Base-by-base conservation (phyloP, 2,113 vertebrate species). In the Setophaga coronata region DNA sequence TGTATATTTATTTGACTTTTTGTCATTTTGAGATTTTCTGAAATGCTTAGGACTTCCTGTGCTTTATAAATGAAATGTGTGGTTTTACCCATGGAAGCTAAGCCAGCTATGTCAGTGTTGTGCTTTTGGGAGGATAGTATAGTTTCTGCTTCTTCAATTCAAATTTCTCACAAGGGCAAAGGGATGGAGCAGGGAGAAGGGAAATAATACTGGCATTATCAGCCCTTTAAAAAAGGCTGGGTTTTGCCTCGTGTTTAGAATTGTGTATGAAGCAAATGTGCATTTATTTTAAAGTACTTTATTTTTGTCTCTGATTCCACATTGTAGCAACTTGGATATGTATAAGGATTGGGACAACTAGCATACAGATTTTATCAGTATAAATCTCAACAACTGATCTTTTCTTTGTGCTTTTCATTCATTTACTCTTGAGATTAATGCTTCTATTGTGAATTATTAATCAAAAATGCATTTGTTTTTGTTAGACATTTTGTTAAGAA, bases 1-100 rank as follows among this genome's bases (percentile, higher is more conserved):
- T 77, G 45, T 81, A 45, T 86, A 83, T 92, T 90, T 93, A 85
- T 87, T 90, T 90, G 54, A 66, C 62, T 93, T 81, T 81, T 58
- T 73, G 71, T 82, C 7, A 36, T n/a, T 90, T 45, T 61, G 64
- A 92, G 71, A 50, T 33, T 83, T 66, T 77, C 26, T 43, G n/a
- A 93, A 93, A 58, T 70, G 42, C 36, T 92, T 42, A 62, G 17
- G 42, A 31, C 38, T 90, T 81, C 21, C 71, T 47, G 1, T 28
- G 47, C 67, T 86, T 90, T 81, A 58, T 72, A 90, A 80, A 88
- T 80, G 60, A 93, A 82, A 64, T 0, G 60, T 77, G 54, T 80
- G 71, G 21, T 83, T 57, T 74, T 81, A 61, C 11, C 14, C 12
- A n/a, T 3, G 1, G 20, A 50, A 33, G 50, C 25, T 42, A 14